A percentile compares a stretch with the other conserved stretches of the same genome.
phyloP scores from a whole-genome alignment of 2,797 vertebrate genomes.

The Chelmon rostratus region DNA sequence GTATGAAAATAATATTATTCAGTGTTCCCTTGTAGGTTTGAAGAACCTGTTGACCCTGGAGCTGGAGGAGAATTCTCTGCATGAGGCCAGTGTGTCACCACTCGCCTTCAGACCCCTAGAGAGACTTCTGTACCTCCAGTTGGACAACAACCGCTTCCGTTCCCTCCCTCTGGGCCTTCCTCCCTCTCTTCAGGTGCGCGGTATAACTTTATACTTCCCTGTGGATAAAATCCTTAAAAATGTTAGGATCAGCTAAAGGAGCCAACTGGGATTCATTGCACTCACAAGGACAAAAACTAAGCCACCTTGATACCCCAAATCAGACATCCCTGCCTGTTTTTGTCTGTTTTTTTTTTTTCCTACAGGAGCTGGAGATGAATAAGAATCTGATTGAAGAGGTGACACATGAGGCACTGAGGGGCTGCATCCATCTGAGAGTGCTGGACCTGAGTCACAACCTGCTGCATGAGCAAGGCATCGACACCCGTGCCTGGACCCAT shows the following conservation, averaged over 20 bases:
- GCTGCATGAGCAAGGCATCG: conserved; percentile 83
- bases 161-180: conserved; percentile 85
- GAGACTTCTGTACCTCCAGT: conserved; percentile 79
- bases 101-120: conserved; percentile 80
- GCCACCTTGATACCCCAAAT: not conserved
- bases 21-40: conserved; percentile 73
- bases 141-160: conserved; percentile 85
- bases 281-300: not conserved
- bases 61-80: conserved; percentile 83
- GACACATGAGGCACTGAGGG: conserved; percentile 76
- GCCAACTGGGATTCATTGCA: not conserved
- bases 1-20: not conserved
- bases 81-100: conserved; percentile 81
- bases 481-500: conserved; percentile 74
- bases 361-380: conserved; percentile 83
- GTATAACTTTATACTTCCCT: not conserved
- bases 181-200: conserved; percentile 83
- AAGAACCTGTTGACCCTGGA: conserved; percentile 84
- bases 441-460: conserved; percentile 87
- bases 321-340: not conserved
- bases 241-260: not conserved
- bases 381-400: conserved; percentile 83
- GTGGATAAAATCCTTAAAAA: too few relatives aligned
- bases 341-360: not conserved
- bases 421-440: conserved; percentile 75